Evolutionary conservation across 2,888 invertebrate species (phyloP).

Genomic region (Pelosia muscerda): DNA sequence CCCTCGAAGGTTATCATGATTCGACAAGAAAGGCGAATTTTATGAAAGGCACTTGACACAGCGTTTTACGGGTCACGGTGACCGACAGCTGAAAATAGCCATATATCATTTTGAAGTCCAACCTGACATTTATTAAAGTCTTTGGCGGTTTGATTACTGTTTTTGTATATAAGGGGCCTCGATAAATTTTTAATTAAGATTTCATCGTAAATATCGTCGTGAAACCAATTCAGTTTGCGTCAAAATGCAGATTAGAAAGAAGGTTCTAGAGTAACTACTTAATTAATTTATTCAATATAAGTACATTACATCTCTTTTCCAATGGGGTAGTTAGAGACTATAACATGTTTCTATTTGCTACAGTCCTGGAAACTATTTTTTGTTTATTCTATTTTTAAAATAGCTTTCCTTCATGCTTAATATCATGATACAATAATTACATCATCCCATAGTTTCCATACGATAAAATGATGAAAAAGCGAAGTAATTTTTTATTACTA

Average conservation of each 20-base stretch:
- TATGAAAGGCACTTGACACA: conserved; percentile 72
- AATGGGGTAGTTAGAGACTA: neutral
- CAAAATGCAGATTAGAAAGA: neutral
- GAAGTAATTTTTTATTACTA: neutral
- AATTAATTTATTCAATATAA: conserved; percentile 7
- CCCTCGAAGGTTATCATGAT: conserved; percentile 59
- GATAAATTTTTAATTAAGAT: conserved; percentile 47
- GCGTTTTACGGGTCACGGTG: conserved; percentile 66
- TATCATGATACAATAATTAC: no score
- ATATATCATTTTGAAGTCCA: conserved; percentile 70
- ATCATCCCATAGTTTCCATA: no score
- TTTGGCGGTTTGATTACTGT: conserved; percentile 65
- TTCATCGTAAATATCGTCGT: conserved; percentile 5
- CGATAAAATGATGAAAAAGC: neutral
- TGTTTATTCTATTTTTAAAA: neutral
- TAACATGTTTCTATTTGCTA: neutral
- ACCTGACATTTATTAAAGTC: conserved; percentile 77
- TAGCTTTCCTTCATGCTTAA: neutral
- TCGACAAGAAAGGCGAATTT: conserved; percentile 65
- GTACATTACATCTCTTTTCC: neutral
- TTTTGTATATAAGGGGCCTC: conserved; percentile 51
- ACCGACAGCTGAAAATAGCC: conserved; percentile 65
- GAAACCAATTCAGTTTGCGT: conserved; percentile 8
- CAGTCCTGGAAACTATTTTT: neutral
- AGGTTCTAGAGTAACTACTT: no score